phyloP scores from a whole-genome alignment of 2,888 invertebrate species.

The Listrodromus nycthemerus region DNA sequence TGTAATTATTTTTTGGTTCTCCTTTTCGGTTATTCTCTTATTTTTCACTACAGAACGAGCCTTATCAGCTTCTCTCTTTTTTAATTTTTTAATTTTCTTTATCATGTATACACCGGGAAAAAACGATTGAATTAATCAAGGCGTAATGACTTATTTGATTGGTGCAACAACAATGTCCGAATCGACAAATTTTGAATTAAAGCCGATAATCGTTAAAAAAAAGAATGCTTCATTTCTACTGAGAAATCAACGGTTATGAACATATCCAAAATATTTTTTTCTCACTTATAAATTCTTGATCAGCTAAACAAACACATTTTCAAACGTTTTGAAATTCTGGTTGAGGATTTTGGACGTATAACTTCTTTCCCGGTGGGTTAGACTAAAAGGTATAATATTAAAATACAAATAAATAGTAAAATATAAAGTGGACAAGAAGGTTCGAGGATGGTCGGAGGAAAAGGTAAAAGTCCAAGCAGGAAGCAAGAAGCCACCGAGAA shows the following conservation, averaged over 20 bases:
- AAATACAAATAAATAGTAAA: slow-evolving; percentile 41
- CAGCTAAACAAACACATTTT: not conserved
- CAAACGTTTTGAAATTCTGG: slow-evolving; percentile 61
- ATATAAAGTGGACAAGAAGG: slow-evolving; percentile 48
- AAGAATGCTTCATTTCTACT: not conserved
- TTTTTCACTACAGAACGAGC: not conserved
- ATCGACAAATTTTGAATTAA: too few relatives aligned
- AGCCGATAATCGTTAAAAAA: not conserved
- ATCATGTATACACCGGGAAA: not conserved
- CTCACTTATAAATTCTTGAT: not conserved
- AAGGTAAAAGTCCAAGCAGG: slow-evolving; percentile 31
- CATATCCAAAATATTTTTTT: not conserved
- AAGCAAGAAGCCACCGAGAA: slow-evolving; percentile 58
- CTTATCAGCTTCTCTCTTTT: not conserved
- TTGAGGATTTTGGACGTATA: slow-evolving; percentile 54
- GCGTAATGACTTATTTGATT: too few relatives aligned
- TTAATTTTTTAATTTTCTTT: not conserved
- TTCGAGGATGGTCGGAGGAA: slow-evolving; percentile 46
- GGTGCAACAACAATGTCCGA: too few relatives aligned
- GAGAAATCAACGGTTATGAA: too few relatives aligned
- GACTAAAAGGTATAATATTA: slow-evolving; percentile 40
- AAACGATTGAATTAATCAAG: not conserved
- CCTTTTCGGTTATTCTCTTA: not conserved
- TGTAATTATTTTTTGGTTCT: not conserved
- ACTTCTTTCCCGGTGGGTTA: not conserved